Conservation (phyloP, 2,113 vertebrate genomes). For the Acrocephalus kingi region DNA sequence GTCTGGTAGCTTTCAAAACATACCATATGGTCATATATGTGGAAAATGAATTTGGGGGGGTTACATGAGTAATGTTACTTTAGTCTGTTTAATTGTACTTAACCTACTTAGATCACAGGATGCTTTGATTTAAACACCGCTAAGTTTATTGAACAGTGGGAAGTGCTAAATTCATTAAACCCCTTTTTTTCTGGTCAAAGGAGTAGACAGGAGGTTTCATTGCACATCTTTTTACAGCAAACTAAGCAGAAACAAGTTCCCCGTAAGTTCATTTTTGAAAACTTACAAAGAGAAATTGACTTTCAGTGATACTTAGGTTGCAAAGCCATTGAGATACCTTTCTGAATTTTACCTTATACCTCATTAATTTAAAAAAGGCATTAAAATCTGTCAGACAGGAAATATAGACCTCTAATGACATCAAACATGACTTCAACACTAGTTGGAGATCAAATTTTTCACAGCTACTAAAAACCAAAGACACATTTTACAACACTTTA, state of each 20-base stretch:
- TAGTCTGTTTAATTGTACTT: background rate
- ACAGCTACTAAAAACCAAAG: constrained; percentile 48
- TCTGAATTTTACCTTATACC: background rate
- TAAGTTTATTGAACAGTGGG: background rate
- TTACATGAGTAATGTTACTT: background rate
- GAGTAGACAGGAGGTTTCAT: background rate
- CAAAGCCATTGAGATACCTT: background rate
- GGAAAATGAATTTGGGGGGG: background rate
- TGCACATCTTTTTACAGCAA: background rate
- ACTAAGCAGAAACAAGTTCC: background rate
- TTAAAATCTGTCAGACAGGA: constrained; percentile 31
- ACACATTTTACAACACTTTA: constrained; percentile 43
- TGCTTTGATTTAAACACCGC: background rate
- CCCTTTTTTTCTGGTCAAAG: background rate
- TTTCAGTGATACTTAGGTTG: background rate
- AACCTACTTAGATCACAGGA: background rate
- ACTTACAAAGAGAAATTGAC: background rate
- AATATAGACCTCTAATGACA: constrained; percentile 28
- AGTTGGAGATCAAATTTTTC: constrained; percentile 1
- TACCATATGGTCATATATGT: background rate
- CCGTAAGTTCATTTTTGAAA: background rate
- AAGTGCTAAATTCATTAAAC: background rate
- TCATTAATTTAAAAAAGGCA: background rate
- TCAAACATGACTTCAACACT: background rate
- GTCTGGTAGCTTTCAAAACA: background rate